These are phyloP conservation scores for Sebastes hubbsi DNA, from an alignment of 2,797 vertebrate genomes.

Conservation along the genomic window DNA sequence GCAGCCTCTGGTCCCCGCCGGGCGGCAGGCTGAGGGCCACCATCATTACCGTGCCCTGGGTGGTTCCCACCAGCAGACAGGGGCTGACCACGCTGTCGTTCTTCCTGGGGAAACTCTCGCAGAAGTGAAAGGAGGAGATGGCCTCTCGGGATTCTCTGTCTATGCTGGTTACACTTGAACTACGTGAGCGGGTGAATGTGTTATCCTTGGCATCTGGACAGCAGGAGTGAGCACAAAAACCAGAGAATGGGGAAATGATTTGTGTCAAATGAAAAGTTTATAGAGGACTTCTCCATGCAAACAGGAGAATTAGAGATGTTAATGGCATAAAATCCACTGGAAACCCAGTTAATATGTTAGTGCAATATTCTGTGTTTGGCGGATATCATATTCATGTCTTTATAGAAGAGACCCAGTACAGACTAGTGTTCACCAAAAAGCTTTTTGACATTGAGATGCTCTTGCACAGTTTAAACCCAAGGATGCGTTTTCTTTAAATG, in stretches of 20 bases:
- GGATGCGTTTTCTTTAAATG: background rate
- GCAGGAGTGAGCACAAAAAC: constrained; percentile 9
- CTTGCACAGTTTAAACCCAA: background rate
- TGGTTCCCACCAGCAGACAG: constrained; percentile 94
- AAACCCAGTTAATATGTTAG: constrained; percentile 19
- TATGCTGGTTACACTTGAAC: constrained; percentile 97
- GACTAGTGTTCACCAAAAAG: background rate
- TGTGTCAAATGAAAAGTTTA: background rate
- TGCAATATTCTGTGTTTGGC: background rate
- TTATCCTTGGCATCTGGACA: constrained; percentile 91
- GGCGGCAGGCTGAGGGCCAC: constrained; percentile 89
- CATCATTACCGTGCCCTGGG: constrained; percentile 90
- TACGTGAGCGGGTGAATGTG: constrained; percentile 94
- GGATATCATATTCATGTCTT: background rate
- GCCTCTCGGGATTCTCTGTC: constrained; percentile 95
- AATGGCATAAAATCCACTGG: background rate
- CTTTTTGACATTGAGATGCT: constrained; percentile 60
- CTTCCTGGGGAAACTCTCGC: constrained; percentile 92
- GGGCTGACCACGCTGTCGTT: constrained; percentile 83
- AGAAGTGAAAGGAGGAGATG: constrained; percentile 94
- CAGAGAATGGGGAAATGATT: constrained; percentile 28
- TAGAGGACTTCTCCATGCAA: background rate
- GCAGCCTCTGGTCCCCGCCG: constrained; percentile 89
- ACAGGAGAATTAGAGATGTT: constrained; percentile 16
- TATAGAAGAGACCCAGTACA: background rate